These are phyloP conservation scores for Macrocentrus cingulum DNA, from an alignment of 1,140 invertebrate species.

Conservation along the genomic window DNA sequence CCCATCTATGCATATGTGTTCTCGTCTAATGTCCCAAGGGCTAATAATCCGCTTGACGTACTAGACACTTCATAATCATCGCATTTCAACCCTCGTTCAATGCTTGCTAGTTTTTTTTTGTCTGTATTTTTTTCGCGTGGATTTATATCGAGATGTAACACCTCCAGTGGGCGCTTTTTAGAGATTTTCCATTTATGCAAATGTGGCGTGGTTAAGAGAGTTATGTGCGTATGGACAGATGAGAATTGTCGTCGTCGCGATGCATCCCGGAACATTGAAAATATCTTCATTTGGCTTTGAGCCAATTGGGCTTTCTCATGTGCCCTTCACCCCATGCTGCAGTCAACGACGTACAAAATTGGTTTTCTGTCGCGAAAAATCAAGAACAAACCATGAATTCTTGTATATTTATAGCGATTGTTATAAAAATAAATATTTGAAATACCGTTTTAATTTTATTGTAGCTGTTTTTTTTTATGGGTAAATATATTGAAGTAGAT, in stretches of 20 bases:
- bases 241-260: slow-evolving; percentile 1
- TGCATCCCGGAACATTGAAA: slow-evolving; percentile 46
- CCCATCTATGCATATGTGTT: background rate
- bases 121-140: slow-evolving; percentile 10
- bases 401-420: no score
- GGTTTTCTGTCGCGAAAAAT: slow-evolving; percentile 41
- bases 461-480: no score
- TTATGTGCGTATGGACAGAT: slow-evolving; percentile 13
- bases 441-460: no score
- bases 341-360: slow-evolving; percentile 53
- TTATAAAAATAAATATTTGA: no score
- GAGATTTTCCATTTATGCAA: no score
- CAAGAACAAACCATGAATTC: no score
- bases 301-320: slow-evolving; percentile 50
- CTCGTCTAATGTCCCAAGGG: slow-evolving; percentile 21
- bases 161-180: background rate
- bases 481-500: no score
- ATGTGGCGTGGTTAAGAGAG: background rate
- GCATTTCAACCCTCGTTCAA: slow-evolving; percentile 22
- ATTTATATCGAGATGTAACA: background rate
- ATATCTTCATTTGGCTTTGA: slow-evolving; percentile 52
- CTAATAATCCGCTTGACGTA: slow-evolving; percentile 29
- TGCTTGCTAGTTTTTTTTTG: slow-evolving; percentile 18
- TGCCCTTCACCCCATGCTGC: slow-evolving; percentile 54
- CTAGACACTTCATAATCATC: slow-evolving; percentile 38